phyloP scores from a whole-genome alignment of 2,888 invertebrate genomes.

The Villa cingulata region DNA sequence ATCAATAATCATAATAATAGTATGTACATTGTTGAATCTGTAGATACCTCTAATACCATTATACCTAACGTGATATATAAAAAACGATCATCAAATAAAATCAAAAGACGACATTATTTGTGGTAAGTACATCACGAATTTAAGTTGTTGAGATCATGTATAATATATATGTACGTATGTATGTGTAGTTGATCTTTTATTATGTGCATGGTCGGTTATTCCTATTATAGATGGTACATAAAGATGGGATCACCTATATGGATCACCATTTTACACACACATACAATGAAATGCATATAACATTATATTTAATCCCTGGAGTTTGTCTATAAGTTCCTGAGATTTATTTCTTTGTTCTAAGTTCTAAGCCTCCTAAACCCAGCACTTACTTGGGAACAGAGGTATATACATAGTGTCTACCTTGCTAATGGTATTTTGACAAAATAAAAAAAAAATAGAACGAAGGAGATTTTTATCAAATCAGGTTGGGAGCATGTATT shows the following conservation, averaged over 20 bases:
- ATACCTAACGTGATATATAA: constrained; percentile 2
- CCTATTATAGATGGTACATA: too few relatives aligned
- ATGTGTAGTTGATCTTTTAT: not conserved
- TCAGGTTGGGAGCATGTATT: not conserved
- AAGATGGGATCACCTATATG: too few relatives aligned
- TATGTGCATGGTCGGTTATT: not conserved
- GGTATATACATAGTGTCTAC: too few relatives aligned
- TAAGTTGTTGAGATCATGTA: too few relatives aligned
- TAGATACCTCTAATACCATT: not conserved
- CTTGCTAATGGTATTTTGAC: too few relatives aligned
- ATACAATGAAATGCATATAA: too few relatives aligned
- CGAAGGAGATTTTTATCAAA: constrained; percentile 5
- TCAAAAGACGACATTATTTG: constrained; percentile 9
- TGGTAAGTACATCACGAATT: constrained; percentile 10
- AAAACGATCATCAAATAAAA: constrained; percentile 6
- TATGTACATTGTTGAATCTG: too few relatives aligned
- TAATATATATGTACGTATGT: too few relatives aligned
- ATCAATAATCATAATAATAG: too few relatives aligned
- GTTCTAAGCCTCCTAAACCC: too few relatives aligned
- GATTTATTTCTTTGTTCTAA: constrained; percentile 6
- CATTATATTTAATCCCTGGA: not conserved
- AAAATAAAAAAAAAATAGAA: not conserved
- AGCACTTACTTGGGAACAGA: too few relatives aligned
- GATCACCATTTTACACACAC: too few relatives aligned
- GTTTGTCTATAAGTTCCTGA: constrained; percentile 1